phyloP scores from a whole-genome alignment of 2,888 invertebrate species.

The Diarsia rubi region DNA sequence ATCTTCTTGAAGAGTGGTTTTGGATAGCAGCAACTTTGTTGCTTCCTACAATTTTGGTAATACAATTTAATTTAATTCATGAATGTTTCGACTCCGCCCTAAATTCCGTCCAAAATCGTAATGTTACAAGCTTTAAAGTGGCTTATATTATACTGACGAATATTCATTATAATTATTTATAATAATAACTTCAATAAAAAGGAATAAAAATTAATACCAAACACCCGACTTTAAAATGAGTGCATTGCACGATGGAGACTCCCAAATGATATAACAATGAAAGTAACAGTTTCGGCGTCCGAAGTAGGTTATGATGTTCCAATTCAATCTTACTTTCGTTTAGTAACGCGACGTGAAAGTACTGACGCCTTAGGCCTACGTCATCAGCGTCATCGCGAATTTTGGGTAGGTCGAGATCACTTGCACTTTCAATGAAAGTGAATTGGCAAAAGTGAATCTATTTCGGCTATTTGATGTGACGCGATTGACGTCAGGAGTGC shows the following conservation, averaged over 20 bases:
- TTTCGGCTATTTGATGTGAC: slow-evolving; percentile 49
- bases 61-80: not conserved
- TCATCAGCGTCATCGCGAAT: slow-evolving; percentile 62
- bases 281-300: slow-evolving; percentile 33
- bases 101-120: not conserved
- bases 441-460: slow-evolving; percentile 74
- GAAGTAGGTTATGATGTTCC: slow-evolving; percentile 72
- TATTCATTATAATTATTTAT: too few relatives aligned
- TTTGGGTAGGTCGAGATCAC: slow-evolving; percentile 78
- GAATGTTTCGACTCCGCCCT: not conserved
- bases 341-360: slow-evolving; percentile 68
- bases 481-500: slow-evolving; percentile 54
- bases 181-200: not conserved
- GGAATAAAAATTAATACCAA: not conserved
- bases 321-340: slow-evolving; percentile 73
- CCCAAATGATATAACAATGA: slow-evolving; percentile 36
- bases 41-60: not conserved
- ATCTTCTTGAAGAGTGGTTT: not conserved
- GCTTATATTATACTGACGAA: not conserved
- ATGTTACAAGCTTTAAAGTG: not conserved
- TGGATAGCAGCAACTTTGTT: not conserved
- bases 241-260: not conserved
- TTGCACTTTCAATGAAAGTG: slow-evolving; percentile 81
- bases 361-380: slow-evolving; percentile 61
- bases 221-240: too few relatives aligned